A percentile compares a stretch with the other conserved stretches of the same genome.
These are phyloP conservation scores for Apomyelois bistriatella DNA, from an alignment of 2,888 invertebrate genomes.

Conservation along the genomic window DNA sequence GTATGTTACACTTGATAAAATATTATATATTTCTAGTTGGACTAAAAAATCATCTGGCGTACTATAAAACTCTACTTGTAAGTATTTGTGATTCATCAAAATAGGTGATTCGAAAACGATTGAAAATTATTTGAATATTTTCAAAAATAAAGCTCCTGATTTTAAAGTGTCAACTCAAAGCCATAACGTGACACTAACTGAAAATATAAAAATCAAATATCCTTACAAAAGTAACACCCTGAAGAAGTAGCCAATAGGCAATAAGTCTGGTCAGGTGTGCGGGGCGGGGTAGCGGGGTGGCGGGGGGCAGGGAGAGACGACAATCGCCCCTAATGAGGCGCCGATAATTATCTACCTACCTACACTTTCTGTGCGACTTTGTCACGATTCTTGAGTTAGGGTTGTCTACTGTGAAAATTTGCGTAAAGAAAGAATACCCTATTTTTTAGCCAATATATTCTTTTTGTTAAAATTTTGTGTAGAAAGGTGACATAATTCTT, in stretches of 20 bases:
- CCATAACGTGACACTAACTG: not conserved
- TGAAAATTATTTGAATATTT: too few relatives aligned
- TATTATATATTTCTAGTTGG: too few relatives aligned
- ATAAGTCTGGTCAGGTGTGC: constrained; percentile 46
- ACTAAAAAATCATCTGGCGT: too few relatives aligned
- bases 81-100: too few relatives aligned
- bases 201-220: not conserved
- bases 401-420: constrained; percentile 32
- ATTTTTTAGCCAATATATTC: too few relatives aligned
- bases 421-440: too few relatives aligned
- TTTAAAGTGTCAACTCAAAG: not conserved
- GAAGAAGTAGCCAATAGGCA: constrained; percentile 57
- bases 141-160: too few relatives aligned
- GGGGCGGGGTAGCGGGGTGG: constrained; percentile 18
- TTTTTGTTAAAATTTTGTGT: too few relatives aligned
- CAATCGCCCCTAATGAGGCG: constrained; percentile 77
- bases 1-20: too few relatives aligned
- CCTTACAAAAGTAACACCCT: constrained; percentile 33
- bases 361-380: constrained; percentile 70
- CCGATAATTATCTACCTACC: constrained; percentile 76
- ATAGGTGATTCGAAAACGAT: too few relatives aligned
- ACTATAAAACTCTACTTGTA: too few relatives aligned
- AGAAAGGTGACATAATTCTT: too few relatives aligned
- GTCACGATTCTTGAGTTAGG: constrained; percentile 53
- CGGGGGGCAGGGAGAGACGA: constrained; percentile 37